phyloP scores from a whole-genome alignment of 2,113 vertebrate genomes.

The Abramis brama region DNA sequence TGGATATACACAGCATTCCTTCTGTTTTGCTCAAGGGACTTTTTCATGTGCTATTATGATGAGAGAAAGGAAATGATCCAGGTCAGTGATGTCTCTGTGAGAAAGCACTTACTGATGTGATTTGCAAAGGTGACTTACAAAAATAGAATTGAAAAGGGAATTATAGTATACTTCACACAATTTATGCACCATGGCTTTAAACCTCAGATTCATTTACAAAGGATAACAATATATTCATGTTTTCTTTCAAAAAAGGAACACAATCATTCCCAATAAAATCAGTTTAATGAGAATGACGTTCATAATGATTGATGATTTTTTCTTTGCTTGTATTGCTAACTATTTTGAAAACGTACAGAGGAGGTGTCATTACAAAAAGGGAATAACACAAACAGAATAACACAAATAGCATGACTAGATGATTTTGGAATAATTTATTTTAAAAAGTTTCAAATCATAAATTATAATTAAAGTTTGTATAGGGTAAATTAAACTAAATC shows the following conservation, averaged over 20 bases:
- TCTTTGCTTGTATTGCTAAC: too few species aligned
- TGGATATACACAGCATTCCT: not conserved
- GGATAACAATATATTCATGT: not conserved
- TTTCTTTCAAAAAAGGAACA: not conserved
- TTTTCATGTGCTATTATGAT: not conserved
- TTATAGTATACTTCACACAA: too few species aligned
- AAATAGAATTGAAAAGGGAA: too few species aligned
- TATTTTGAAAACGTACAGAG: too few species aligned
- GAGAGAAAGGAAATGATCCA: not conserved
- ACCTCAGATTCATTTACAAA: not conserved
- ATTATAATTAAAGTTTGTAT: too few species aligned
- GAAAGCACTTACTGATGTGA: too few species aligned
- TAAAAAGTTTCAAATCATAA: too few species aligned
- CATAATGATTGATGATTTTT: not conserved
- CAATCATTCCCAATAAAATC: not conserved
- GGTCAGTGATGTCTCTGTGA: not conserved
- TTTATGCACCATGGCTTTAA: not conserved
- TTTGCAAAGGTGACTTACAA: too few species aligned
- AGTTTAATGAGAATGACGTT: not conserved
- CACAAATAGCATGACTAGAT: too few species aligned
- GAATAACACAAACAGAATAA: too few species aligned
- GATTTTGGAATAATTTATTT: too few species aligned
- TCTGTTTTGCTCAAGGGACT: not conserved
- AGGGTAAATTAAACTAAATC: not conserved
- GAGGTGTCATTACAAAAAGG: too few species aligned